A percentile compares a stretch with the other conserved stretches of the same genome.
Conservation (phyloP, 2,888 invertebrate species). For the Mycalesis mineus region DNA sequence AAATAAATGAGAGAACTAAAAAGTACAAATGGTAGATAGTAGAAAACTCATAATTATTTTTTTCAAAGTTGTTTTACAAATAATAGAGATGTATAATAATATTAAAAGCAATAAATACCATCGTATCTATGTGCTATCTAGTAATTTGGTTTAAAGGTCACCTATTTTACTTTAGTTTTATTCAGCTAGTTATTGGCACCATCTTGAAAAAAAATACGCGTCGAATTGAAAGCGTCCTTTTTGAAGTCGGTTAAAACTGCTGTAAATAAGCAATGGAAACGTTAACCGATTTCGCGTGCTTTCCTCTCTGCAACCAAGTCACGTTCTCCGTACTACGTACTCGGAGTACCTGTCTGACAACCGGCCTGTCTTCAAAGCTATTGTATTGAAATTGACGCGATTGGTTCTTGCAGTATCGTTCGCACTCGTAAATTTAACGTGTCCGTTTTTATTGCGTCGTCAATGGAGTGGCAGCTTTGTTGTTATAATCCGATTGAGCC, state of each 20-base stretch:
- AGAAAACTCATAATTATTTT: no score
- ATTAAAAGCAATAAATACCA: no score
- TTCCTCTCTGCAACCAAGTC: constrained; percentile 40
- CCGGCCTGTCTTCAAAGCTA: constrained; percentile 31
- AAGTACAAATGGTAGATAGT: no score
- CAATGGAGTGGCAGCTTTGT: constrained; percentile 31
- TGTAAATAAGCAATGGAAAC: constrained; percentile 9
- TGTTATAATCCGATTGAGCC: neutral
- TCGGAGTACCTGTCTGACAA: constrained; percentile 40
- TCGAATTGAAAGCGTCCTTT: no score
- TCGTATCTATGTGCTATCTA: no score
- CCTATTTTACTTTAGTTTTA: no score
- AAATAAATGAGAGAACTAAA: no score
- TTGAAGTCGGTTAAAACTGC: neutral
- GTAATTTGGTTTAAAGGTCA: no score
- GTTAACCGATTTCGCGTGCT: constrained; percentile 6
- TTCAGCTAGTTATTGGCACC: no score
- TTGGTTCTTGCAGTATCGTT: constrained; percentile 43
- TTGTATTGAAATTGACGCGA: constrained; percentile 47
- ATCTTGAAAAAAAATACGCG: no score
- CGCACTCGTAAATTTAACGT: constrained; percentile 47
- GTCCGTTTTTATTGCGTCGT: constrained; percentile 47
- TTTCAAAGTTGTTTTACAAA: no score
- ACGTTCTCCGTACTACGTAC: constrained; percentile 47
- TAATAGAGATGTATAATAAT: no score